phyloP scores from a whole-genome alignment of 2,888 invertebrate species.

The Atethmia centrago region DNA sequence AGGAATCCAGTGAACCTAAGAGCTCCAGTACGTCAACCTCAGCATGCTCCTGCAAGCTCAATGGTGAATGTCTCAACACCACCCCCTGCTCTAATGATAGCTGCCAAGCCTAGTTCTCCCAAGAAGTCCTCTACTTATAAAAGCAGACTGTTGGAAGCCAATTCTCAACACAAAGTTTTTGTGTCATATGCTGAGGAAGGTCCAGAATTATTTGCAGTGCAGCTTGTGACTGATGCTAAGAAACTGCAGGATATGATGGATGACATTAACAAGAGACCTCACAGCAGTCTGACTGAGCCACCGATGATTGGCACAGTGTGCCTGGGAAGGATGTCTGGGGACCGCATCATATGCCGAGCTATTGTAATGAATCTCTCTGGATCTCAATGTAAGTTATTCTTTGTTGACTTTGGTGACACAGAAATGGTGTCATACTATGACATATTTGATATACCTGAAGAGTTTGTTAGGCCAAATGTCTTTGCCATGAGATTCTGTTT shows the following conservation, averaged over 20 bases:
- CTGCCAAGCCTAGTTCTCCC: slow-evolving; percentile 76
- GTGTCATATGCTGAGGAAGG: slow-evolving; percentile 95
- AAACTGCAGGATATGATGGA: slow-evolving; percentile 93
- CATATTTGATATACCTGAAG: slow-evolving; percentile 94
- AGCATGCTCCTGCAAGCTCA: slow-evolving; percentile 68
- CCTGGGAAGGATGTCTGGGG: slow-evolving; percentile 93
- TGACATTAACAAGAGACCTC: slow-evolving; percentile 92
- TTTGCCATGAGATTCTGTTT: slow-evolving; percentile 94
- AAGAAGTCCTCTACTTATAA: slow-evolving; percentile 90
- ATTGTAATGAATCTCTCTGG: slow-evolving; percentile 94
- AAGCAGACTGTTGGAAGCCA: slow-evolving; percentile 84
- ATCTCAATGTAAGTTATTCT: slow-evolving; percentile 94
- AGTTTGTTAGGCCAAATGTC: slow-evolving; percentile 93
- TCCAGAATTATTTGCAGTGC: slow-evolving; percentile 94
- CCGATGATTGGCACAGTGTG: slow-evolving; percentile 95
- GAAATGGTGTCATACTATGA: slow-evolving; percentile 93
- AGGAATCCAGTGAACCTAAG: slow-evolving; percentile 81
- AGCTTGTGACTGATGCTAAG: slow-evolving; percentile 91
- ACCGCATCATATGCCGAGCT: slow-evolving; percentile 93
- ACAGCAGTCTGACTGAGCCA: slow-evolving; percentile 92
- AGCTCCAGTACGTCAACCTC: slow-evolving; percentile 82
- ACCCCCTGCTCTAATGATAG: slow-evolving; percentile 62
- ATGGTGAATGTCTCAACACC: slow-evolving; percentile 55
- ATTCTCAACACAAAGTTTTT: slow-evolving; percentile 92
- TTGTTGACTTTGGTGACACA: slow-evolving; percentile 95